A percentile compares a stretch with the other conserved stretches of the same genome.
Evolutionary conservation across 2,888 invertebrate genomes (phyloP).

Genomic region (Osedax fenrisi): DNA sequence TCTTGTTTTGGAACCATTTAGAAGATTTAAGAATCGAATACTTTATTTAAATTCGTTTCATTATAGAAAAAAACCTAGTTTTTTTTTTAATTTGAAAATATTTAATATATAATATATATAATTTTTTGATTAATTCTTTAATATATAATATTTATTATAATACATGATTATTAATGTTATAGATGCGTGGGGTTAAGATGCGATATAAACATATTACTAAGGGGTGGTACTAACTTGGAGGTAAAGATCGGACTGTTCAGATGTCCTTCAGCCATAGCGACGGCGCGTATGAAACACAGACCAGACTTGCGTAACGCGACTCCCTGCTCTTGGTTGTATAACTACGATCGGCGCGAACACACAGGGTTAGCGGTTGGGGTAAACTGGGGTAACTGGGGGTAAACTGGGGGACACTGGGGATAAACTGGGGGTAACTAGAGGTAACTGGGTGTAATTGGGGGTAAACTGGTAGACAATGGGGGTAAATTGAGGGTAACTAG

Average conservation of each 20-base stretch:
- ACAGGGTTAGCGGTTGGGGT: background rate
- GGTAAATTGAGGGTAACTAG: background rate
- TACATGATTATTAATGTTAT: too few species aligned
- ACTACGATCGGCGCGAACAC: constrained; percentile 40
- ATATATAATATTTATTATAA: too few species aligned
- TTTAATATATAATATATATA: too few species aligned
- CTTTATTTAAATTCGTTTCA: too few species aligned
- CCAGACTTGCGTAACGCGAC: constrained; percentile 43
- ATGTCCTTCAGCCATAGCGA: constrained; percentile 43
- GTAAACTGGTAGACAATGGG: background rate
- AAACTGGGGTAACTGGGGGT: background rate
- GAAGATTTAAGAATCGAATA: too few species aligned
- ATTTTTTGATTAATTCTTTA: too few species aligned
- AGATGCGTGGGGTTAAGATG: too few species aligned
- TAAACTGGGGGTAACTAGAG: background rate
- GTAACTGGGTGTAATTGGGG: background rate
- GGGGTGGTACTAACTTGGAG: constrained; percentile 46
- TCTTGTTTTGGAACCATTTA: too few species aligned
- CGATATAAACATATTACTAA: too few species aligned
- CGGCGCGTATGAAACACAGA: constrained; percentile 46
- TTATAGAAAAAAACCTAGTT: too few species aligned
- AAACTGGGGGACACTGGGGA: background rate
- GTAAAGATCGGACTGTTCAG: constrained; percentile 47
- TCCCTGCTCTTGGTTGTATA: constrained; percentile 44
- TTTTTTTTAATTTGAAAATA: too few species aligned